phyloP scores from a whole-genome alignment of 2,113 vertebrate species.

The Halichoeres trimaculatus region DNA sequence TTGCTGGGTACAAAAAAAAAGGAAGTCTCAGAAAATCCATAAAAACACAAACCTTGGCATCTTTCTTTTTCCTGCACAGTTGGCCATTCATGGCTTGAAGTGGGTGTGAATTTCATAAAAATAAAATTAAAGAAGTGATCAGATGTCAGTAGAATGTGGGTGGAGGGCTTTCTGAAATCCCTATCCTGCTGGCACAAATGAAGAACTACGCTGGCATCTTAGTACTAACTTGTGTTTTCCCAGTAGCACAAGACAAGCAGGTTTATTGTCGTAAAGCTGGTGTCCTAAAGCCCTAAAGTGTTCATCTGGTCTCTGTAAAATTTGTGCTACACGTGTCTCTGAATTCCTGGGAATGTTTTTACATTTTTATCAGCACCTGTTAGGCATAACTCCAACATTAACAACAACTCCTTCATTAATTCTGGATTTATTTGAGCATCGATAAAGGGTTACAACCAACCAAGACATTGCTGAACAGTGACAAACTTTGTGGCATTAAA shows the following conservation, averaged over 20 bases:
- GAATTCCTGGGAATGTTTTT: neutral
- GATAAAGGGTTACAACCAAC: neutral
- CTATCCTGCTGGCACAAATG: neutral
- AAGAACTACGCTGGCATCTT: neutral
- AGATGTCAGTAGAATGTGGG: no score
- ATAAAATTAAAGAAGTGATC: no score
- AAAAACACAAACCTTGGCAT: neutral
- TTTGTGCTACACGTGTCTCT: neutral
- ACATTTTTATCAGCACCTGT: neutral
- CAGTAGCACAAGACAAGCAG: neutral
- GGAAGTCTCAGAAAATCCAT: no score
- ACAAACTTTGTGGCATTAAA: neutral
- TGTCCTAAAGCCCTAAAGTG: neutral
- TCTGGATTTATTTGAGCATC: neutral
- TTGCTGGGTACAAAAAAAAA: neutral
- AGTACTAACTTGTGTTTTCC: neutral
- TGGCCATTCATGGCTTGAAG: no score
- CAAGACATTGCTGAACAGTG: neutral
- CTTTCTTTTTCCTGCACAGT: no score
- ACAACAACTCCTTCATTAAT: neutral
- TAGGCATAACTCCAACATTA: neutral
- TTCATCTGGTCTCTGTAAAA: neutral
- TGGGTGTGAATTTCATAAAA: no score
- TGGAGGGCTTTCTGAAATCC: neutral
- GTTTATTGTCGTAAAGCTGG: neutral